Conservation (phyloP, 2,888 invertebrate species). For the Caenorhabditis afra region DNA sequence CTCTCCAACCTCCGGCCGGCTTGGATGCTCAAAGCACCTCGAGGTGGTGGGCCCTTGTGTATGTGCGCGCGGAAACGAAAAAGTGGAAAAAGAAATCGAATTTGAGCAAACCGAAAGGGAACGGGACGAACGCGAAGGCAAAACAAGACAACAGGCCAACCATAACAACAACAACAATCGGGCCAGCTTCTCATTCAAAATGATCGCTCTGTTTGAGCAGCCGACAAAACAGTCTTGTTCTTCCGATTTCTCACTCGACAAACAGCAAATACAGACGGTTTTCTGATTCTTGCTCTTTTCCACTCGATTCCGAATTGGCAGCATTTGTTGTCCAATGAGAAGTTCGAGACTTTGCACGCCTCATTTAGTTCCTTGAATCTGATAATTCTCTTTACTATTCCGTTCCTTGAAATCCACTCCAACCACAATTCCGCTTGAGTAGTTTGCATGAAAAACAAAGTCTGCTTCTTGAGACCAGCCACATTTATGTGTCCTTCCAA, state of each 20-base stretch:
- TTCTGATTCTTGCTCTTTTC: conserved; percentile 1
- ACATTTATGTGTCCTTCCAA: too few species aligned
- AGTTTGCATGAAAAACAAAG: background rate
- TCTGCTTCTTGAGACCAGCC: too few species aligned
- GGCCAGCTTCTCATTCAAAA: conserved; percentile 3
- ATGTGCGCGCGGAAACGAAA: conserved; percentile 19
- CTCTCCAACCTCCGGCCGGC: conserved; percentile 11
- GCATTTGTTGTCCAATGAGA: too few species aligned
- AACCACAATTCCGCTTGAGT: conserved; percentile 3
- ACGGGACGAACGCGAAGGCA: conserved; percentile 6
- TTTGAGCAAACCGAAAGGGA: conserved; percentile 25
- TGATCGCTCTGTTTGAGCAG: conserved; percentile 21
- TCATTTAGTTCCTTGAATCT: conserved; percentile 4
- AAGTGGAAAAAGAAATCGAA: conserved; percentile 29
- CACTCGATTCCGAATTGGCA: background rate
- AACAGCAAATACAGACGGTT: conserved; percentile 22
- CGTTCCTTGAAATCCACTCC: too few species aligned
- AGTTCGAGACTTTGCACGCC: background rate
- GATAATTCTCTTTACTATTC: background rate
- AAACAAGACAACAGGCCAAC: conserved; percentile 30
- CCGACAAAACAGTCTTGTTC: conserved; percentile 26
- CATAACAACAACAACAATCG: conserved; percentile 42
- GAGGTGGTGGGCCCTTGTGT: conserved; percentile 21
- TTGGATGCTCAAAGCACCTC: conserved; percentile 27
- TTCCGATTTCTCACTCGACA: conserved; percentile 25